phyloP scores from a whole-genome alignment of 2,888 invertebrate genomes.

The Sylvicola fuscatus region DNA sequence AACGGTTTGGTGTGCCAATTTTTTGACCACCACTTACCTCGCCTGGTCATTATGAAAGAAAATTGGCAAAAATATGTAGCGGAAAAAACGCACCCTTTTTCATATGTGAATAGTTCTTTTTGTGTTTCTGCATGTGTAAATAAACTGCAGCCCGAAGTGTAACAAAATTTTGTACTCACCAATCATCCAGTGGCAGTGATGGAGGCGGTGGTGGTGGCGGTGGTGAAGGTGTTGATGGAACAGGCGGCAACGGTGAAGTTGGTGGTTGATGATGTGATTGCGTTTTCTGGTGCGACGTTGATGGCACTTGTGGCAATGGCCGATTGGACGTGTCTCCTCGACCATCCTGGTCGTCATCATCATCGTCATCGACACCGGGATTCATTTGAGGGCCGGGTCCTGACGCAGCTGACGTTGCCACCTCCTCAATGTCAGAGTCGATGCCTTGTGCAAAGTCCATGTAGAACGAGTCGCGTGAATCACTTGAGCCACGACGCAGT shows the following conservation, averaged over 20 bases:
- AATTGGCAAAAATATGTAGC: too few species aligned
- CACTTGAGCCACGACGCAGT: slow-evolving; percentile 65
- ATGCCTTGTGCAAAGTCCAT: slow-evolving; percentile 84
- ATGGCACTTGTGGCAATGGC: slow-evolving; percentile 10
- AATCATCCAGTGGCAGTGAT: slow-evolving; percentile 7
- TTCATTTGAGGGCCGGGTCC: slow-evolving; percentile 11
- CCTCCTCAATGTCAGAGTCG: slow-evolving; percentile 76
- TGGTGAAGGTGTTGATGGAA: background rate
- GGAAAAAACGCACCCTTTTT: too few species aligned
- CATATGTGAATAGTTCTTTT: too few species aligned
- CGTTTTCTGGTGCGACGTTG: slow-evolving; percentile 6
- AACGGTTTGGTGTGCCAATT: too few species aligned
- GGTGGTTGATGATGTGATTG: slow-evolving; percentile 13
- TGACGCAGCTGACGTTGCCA: slow-evolving; percentile 43
- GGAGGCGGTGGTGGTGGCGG: slow-evolving; percentile 4
- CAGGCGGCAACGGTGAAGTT: slow-evolving; percentile 1
- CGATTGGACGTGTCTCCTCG: slow-evolving; percentile 2
- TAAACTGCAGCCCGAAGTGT: too few species aligned
- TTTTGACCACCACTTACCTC: too few species aligned
- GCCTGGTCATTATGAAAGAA: too few species aligned
- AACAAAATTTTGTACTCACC: too few species aligned
- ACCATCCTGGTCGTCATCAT: background rate
- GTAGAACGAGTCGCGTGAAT: slow-evolving; percentile 72
- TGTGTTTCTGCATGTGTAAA: too few species aligned
- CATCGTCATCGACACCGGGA: too few species aligned